Base-by-base conservation (phyloP, 2,888 invertebrate genomes). In the Platypus cylindrus region DNA sequence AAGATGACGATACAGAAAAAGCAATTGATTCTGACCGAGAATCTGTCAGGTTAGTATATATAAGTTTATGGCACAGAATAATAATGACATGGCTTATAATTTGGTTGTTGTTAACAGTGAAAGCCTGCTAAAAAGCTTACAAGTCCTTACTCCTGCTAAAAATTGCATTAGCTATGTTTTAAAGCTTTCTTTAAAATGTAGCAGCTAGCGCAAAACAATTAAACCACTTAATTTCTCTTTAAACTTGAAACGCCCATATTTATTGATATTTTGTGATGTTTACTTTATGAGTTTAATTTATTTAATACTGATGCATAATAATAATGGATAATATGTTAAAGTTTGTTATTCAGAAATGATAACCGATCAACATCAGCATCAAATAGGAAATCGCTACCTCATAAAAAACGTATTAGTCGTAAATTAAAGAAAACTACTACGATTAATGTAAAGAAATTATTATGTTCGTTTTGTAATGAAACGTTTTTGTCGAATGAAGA, bases 401-500 rank as follows among this genome's bases (percentile, higher is more conserved):
- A 87, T 55, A 87, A 87, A 58, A 89, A 89, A 56, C 67, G 87
- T 37, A 85, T 87, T 45, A 79, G 86, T 0, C 67, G 76, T 36
- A 86, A 84, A 50, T 62, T 86, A 13, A 76, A 75, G 15, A 76
- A 75, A 49, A 70, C 64, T 34, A 43, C 37, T 33, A 35, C 41
- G 1, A 36, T 44, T 2, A 36, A 45, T 12, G 25, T 54, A 20
- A 56, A 54, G 39, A 62, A 58, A 43, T 50, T 61, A 29, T 60
- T 64, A 40, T 68, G 68, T 47, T 54, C 53, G 30, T 55, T 64
- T 30, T 68, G 68, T 48, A 65, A 64, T 22, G 65, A 66, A 43
- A 52, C 56, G 8, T 65, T 67, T 47, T 45, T 51, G 31, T 58
- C 53, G 18, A 57, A 57, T 34, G 60, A 64, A 28, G 61, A 61